phyloP scores from a whole-genome alignment of 2,113 vertebrate species.

The Xenopus tropicalis region DNA sequence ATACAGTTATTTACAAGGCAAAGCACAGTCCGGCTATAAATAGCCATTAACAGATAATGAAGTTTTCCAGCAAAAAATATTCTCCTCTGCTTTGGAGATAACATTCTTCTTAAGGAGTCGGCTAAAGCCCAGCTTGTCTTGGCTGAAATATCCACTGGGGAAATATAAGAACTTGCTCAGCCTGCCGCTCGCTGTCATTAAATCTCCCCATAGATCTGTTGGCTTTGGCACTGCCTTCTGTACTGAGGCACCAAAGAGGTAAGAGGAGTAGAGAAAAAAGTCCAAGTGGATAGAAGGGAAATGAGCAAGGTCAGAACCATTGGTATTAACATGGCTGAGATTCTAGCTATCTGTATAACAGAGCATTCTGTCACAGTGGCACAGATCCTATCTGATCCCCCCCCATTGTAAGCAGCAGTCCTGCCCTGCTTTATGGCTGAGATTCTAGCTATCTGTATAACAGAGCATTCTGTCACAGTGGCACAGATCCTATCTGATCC shows the following conservation, averaged over 20 bases:
- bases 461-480: too few relatives aligned
- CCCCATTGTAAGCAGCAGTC: too few relatives aligned
- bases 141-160: constrained; percentile 55
- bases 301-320: too few relatives aligned
- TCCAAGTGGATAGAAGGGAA: too few relatives aligned
- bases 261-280: constrained; percentile 57
- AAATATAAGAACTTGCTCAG: constrained; percentile 60
- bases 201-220: constrained; percentile 63
- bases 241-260: constrained; percentile 53
- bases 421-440: too few relatives aligned
- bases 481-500: too few relatives aligned
- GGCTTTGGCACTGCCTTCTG: constrained; percentile 61
- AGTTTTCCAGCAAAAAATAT: constrained; percentile 47
- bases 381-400: too few relatives aligned
- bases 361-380: too few relatives aligned
- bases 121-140: constrained; percentile 58
- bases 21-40: constrained; percentile 49
- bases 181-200: constrained; percentile 65
- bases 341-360: too few relatives aligned
- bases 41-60: constrained; percentile 51
- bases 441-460: too few relatives aligned
- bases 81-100: constrained; percentile 59
- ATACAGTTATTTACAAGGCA: not conserved
- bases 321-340: too few relatives aligned
- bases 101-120: constrained; percentile 53